Evolutionary conservation across 2,113 vertebrate species (phyloP).

Genomic region (Centropus unirufus): DNA sequence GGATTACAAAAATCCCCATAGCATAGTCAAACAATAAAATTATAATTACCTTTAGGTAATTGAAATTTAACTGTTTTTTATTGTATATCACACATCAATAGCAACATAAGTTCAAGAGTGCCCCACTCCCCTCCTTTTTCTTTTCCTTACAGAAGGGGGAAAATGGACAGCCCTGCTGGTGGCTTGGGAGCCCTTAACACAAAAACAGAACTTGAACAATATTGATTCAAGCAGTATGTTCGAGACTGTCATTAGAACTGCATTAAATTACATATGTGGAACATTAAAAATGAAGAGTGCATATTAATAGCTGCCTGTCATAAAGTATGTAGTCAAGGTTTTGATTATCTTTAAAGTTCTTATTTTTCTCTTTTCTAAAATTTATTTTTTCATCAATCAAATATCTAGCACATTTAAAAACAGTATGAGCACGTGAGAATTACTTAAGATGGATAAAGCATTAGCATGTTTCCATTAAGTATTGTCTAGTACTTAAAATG

Average conservation of each 20-base stretch:
- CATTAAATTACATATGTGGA: slow-evolving; percentile 83
- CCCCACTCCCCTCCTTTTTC: slow-evolving; percentile 50
- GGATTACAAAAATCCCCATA: slow-evolving; percentile 85
- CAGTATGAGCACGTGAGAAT: slow-evolving; percentile 49
- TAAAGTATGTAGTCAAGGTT: slow-evolving; percentile 75
- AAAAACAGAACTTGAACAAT: slow-evolving; percentile 78
- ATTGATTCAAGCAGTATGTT: slow-evolving; percentile 81
- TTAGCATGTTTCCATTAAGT: slow-evolving; percentile 63
- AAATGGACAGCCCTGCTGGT: slow-evolving; percentile 80
- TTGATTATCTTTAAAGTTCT: slow-evolving; percentile 81
- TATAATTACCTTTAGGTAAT: slow-evolving; percentile 87
- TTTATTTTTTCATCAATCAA: slow-evolving; percentile 79
- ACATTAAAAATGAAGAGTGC: slow-evolving; percentile 82
- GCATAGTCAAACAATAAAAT: slow-evolving; percentile 86
- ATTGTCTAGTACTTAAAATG: slow-evolving; percentile 47
- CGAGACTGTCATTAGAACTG: slow-evolving; percentile 82
- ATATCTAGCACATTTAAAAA: slow-evolving; percentile 73
- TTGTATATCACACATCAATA: slow-evolving; percentile 86
- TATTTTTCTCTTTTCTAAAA: slow-evolving; percentile 76
- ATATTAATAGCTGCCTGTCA: slow-evolving; percentile 74
- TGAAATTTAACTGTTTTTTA: slow-evolving; percentile 88
- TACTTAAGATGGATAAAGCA: slow-evolving; percentile 67
- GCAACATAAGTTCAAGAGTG: slow-evolving; percentile 83
- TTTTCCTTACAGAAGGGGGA: slow-evolving; percentile 73
- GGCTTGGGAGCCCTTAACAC: slow-evolving; percentile 78